Conservation (phyloP, 92 coral and sea anemone species). For the Blastomussa wellsi region DNA sequence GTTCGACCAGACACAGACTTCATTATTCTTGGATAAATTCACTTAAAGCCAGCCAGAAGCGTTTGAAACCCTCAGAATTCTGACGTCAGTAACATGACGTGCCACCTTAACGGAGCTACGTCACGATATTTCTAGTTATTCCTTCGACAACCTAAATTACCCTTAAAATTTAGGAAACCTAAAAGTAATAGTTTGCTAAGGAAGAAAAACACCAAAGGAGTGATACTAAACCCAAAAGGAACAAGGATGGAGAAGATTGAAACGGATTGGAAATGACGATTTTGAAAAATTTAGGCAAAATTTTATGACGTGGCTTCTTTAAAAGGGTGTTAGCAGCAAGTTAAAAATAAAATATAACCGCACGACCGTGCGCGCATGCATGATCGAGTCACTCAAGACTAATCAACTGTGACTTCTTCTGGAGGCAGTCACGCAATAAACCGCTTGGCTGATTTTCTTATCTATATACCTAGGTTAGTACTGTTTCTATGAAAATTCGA, state of each 20-base stretch:
- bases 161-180: too few species aligned
- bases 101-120: too few species aligned
- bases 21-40: background rate
- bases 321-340: background rate
- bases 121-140: too few species aligned
- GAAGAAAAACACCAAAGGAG: too few species aligned
- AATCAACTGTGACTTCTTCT: constrained; percentile 7
- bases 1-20: background rate
- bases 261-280: too few species aligned
- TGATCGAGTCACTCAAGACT: constrained; percentile 16
- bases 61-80: background rate
- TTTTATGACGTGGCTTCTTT: too few species aligned
- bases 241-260: too few species aligned
- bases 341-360: background rate
- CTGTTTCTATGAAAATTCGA: background rate
- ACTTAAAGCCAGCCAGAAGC: background rate
- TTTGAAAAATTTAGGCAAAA: too few species aligned
- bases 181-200: too few species aligned
- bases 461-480: background rate
- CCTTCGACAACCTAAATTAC: too few species aligned
- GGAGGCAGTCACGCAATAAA: constrained; percentile 11
- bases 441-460: background rate
- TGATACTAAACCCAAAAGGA: too few species aligned
- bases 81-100: background rate
- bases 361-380: constrained; percentile 2